phyloP scores from a whole-genome alignment of 2,113 vertebrate genomes.

The Dipodomys ordii region DNA sequence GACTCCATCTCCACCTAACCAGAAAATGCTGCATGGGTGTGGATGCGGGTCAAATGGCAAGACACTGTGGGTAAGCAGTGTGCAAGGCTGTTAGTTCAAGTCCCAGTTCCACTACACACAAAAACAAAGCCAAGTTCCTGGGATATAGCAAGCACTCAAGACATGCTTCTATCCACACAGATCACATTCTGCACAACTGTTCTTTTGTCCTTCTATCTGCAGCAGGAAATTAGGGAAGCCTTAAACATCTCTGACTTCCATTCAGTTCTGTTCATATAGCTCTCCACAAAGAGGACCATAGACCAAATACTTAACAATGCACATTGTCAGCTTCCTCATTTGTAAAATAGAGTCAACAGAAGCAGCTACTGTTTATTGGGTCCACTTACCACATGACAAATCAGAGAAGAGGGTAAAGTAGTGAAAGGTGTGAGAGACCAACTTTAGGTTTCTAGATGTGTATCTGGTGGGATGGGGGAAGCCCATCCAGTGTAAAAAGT shows the following conservation, averaged over 20 bases:
- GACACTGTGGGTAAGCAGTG: no score
- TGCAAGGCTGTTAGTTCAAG: no score
- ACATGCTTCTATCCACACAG: not conserved
- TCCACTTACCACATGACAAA: not conserved
- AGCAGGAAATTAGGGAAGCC: not conserved
- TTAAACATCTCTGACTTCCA: not conserved
- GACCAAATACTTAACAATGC: not conserved
- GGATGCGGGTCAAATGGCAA: no score
- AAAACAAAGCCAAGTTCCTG: no score
- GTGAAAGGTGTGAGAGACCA: not conserved
- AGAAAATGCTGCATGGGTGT: no score
- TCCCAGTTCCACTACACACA: no score
- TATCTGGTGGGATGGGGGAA: not conserved
- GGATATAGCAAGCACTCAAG: not conserved
- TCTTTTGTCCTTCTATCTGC: not conserved
- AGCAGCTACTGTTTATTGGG: not conserved
- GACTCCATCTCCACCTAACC: no score
- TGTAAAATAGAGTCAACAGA: not conserved
- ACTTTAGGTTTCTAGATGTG: not conserved
- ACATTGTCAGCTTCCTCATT: not conserved
- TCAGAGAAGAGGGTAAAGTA: not conserved
- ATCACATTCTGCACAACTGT: not conserved
- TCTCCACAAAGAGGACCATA: not conserved
- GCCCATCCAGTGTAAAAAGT: not conserved
- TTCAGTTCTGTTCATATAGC: not conserved